Evolutionary conservation across 2,888 invertebrate species (phyloP), one percentile per base, ranked within the genome.

Genomic region (Dastarcus helophoroides): DNA sequence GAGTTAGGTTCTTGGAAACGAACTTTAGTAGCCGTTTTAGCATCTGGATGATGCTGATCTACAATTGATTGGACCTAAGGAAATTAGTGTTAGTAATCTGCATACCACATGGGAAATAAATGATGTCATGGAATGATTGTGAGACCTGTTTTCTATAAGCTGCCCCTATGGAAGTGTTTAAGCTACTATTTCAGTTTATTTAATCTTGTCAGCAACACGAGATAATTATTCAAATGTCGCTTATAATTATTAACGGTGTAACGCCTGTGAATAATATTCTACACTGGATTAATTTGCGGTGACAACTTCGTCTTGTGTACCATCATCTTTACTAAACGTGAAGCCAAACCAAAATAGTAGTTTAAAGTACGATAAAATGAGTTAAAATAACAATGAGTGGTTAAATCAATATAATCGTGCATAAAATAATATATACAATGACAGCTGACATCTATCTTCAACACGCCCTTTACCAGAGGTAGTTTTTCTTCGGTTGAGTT

Each of bases 51-150:
- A 58, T 85, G 84, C 54, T 85, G 83, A 62, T 93, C 91, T 40
- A 93, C 83, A 50, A 93, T 90, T 29, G 86, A 80, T 71, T 93
- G 91, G 29, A 91, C 89, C 90, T 91, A 66, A 38, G 50, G 33
- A 36, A 21, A 29, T 21, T 9, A 29, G 25, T 3, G 24, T 2
- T 14, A 11, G 12, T 21, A 33, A 23, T 26, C 26, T 31, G 8
- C 5, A 29, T 7, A 21, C 11, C 15, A 26, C 10, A 13, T 22
- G 5, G 8, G 14, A 10, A 17, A 22, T 5, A 15, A 8, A 23
- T n/a, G n/a, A 11, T 5, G 7, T 9, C 15, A 24, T 16, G 24
- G n/a, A 14, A 19, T 19, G 19, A 19, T 19, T n/a, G n/a, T n/a
- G n/a, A n/a, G n/a, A n/a, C n/a, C n/a, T n/a, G n/a, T n/a, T n/a